These are phyloP conservation scores for Acanthosepion pharaonis DNA, from an alignment of 2,888 invertebrate genomes.

Conservation along the genomic window DNA sequence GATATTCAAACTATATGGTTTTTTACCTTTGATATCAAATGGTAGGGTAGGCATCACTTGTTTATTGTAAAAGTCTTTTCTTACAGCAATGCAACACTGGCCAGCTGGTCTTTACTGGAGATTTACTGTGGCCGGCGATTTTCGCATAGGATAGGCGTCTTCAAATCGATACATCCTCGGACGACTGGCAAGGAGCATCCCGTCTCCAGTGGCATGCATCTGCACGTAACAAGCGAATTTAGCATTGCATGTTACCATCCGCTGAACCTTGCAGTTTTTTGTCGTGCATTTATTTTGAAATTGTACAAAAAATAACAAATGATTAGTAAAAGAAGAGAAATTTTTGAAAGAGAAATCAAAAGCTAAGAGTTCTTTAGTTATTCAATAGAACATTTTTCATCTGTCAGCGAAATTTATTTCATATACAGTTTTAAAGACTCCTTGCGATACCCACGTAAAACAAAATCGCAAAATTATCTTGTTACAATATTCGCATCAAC, in stretches of 20 bases:
- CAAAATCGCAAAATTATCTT: no score
- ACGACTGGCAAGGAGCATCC: conserved; percentile 65
- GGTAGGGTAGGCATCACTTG: conserved; percentile 66
- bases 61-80: conserved; percentile 70
- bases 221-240: conserved; percentile 74
- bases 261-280: conserved; percentile 68
- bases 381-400: no score
- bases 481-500: no score
- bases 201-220: conserved; percentile 65
- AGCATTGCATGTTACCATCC: conserved; percentile 70
- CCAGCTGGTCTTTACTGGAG: conserved; percentile 67
- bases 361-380: not conserved
- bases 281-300: conserved; percentile 74
- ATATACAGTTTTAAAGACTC: no score
- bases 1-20: not conserved
- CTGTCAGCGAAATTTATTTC: no score
- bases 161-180: conserved; percentile 73
- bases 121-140: conserved; percentile 72
- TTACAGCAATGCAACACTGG: conserved; percentile 74
- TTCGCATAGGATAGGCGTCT: conserved; percentile 75
- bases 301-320: conserved; percentile 51
- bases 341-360: not conserved
- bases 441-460: no score
- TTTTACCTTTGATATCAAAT: conserved; percentile 52
- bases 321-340: not conserved